phyloP scores from a whole-genome alignment of 1,140 invertebrate species.

The Ceratitis capitata region DNA sequence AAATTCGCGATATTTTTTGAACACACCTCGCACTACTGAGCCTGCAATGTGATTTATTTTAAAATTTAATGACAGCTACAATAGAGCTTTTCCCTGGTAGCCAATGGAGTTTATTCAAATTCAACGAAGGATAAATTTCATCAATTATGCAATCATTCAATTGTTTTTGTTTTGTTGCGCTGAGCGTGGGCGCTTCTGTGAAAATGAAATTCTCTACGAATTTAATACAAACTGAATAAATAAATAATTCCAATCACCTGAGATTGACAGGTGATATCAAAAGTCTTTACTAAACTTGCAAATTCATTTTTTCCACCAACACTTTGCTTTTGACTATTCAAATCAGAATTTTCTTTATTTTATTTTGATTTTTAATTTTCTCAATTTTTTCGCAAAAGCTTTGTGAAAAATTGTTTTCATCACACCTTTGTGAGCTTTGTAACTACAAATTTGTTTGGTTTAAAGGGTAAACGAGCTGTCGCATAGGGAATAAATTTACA shows the following conservation, averaged over 20 bases:
- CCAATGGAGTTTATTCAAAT: neutral
- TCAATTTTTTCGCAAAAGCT: neutral
- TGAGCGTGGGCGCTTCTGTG: neutral
- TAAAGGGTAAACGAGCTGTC: neutral
- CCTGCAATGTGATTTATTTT: neutral
- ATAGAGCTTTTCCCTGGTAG: neutral
- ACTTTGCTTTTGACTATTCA: too few species aligned
- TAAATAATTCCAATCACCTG: neutral
- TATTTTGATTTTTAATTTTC: neutral
- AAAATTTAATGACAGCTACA: neutral
- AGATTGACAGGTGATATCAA: neutral
- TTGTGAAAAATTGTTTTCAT: neutral
- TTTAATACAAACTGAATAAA: neutral
- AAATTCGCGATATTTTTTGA: too few species aligned
- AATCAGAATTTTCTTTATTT: neutral
- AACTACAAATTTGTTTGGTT: neutral
- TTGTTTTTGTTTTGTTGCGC: neutral
- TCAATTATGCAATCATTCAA: conserved; percentile 4
- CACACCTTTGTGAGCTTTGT: neutral
- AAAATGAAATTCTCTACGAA: neutral
- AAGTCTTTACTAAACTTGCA: neutral
- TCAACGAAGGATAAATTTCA: neutral
- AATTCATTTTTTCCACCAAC: too few species aligned
- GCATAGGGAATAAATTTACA: neutral
- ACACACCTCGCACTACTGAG: too few species aligned